These are phyloP conservation scores for Penaeus vannamei DNA, from an alignment of 1,140 invertebrate genomes.

Conservation along the genomic window DNA sequence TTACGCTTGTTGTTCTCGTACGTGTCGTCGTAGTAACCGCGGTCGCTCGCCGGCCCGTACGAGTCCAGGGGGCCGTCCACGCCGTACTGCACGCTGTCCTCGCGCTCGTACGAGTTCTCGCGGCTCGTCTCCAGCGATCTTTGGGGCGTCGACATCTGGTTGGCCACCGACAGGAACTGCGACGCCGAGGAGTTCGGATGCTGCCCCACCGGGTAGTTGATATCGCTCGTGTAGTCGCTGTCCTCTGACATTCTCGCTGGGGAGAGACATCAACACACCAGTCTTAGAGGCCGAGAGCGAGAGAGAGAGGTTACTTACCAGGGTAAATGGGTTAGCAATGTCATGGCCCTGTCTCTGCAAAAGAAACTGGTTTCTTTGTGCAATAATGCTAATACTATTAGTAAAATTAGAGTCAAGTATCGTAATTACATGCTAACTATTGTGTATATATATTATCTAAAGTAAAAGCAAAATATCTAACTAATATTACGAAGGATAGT, in stretches of 20 bases:
- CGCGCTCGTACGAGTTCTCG: slow-evolving; percentile 87
- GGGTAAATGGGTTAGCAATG: no score
- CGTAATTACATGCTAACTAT: no score
- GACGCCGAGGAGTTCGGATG: slow-evolving; percentile 86
- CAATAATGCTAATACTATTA: no score
- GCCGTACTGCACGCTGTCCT: slow-evolving; percentile 74
- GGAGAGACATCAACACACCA: slow-evolving; percentile 66
- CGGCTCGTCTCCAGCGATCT: slow-evolving; percentile 84
- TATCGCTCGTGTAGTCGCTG: slow-evolving; percentile 96
- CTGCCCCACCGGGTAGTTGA: slow-evolving; percentile 93
- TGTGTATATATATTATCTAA: no score
- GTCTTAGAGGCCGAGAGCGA: no score
- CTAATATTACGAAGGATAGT: no score
- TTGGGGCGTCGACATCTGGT: slow-evolving; percentile 83
- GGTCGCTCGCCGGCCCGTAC: slow-evolving; percentile 50
- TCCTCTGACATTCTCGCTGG: slow-evolving; percentile 96
- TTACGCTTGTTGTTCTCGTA: slow-evolving; percentile 68
- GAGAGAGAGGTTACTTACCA: no score
- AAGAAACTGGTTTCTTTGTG: no score
- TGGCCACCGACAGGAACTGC: slow-evolving; percentile 83
- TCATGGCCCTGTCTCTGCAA: no score
- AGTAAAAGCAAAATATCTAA: no score
- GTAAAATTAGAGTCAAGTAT: no score
- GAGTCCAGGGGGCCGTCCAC: slow-evolving; percentile 37
- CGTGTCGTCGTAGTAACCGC: slow-evolving; percentile 69